These are phyloP conservation scores for Turritopsis dohrnii DNA, from an alignment of 30 jellyfish, hydroid and myxozoan genomes.

Conservation along the genomic window DNA sequence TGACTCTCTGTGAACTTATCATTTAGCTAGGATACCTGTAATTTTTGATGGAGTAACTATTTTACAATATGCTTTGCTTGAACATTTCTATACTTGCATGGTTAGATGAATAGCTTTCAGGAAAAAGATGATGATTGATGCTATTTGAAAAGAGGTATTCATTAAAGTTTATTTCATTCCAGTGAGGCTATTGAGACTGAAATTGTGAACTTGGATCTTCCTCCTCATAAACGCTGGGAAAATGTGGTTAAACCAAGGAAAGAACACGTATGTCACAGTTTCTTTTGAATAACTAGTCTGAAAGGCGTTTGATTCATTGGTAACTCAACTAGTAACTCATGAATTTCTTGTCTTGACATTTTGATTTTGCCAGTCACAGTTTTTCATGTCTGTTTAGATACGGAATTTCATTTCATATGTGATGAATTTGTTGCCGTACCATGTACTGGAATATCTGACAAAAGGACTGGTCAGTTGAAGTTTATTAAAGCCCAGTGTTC, in stretches of 20 bases:
- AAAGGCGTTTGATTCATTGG: too few relatives aligned
- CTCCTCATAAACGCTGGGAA: constrained; percentile 15
- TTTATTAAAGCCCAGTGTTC: neutral
- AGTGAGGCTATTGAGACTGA: neutral
- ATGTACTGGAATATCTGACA: neutral
- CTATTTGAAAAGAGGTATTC: neutral
- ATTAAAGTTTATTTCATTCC: neutral
- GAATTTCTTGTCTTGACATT: too few relatives aligned
- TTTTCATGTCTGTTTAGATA: neutral
- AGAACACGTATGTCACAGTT: neutral
- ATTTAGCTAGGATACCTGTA: too few relatives aligned
- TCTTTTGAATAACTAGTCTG: neutral
- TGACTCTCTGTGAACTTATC: too few relatives aligned
- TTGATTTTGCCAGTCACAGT: neutral
- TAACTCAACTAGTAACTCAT: too few relatives aligned
- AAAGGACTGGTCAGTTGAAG: neutral
- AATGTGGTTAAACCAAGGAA: neutral
- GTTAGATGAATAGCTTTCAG: too few relatives aligned
- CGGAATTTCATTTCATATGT: neutral
- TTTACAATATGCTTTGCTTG: too few relatives aligned
- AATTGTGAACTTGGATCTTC: constrained; percentile 17
- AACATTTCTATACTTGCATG: too few relatives aligned
- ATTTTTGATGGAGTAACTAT: too few relatives aligned
- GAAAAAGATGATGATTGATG: neutral
- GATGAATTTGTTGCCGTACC: neutral